Conservation (phyloP, 92 coral and sea anemone species). For the Scolanthus callimorphus region DNA sequence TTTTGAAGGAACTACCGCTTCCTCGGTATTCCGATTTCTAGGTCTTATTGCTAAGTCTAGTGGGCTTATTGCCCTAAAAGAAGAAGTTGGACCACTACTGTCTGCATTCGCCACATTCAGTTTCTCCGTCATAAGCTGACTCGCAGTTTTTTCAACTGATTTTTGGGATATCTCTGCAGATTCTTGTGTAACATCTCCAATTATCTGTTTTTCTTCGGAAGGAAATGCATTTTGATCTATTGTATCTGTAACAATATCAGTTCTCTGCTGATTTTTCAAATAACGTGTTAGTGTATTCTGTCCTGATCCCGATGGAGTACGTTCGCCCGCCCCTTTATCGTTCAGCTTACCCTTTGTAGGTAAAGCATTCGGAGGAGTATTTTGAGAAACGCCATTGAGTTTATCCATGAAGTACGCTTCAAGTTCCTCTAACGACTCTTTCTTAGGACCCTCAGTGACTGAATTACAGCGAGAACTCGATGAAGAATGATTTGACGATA, state of each 20-base stretch:
- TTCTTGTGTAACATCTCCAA: background rate
- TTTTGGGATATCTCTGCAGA: background rate
- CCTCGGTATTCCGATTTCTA: background rate
- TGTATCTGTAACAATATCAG: background rate
- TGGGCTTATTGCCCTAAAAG: background rate
- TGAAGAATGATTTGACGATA: slow-evolving; percentile 14
- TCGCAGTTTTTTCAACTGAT: background rate
- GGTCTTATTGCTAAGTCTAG: background rate
- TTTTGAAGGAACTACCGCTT: background rate
- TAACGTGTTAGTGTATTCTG: background rate
- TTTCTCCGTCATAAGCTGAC: background rate
- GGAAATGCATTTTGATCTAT: background rate
- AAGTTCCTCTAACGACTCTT: slow-evolving; percentile 65
- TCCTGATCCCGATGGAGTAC: background rate
- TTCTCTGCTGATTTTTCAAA: background rate
- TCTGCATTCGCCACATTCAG: background rate
- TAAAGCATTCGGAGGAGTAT: background rate
- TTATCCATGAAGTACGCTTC: slow-evolving; percentile 74
- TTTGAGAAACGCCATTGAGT: slow-evolving; percentile 46
- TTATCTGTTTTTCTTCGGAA: background rate
- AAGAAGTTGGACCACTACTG: background rate
- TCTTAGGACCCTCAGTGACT: background rate
- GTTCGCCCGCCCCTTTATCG: background rate
- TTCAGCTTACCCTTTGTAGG: background rate
- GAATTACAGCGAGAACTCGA: slow-evolving; percentile 6